Conservation (phyloP, 2,888 invertebrate genomes). For the Agonopterix alstromeriana region DNA sequence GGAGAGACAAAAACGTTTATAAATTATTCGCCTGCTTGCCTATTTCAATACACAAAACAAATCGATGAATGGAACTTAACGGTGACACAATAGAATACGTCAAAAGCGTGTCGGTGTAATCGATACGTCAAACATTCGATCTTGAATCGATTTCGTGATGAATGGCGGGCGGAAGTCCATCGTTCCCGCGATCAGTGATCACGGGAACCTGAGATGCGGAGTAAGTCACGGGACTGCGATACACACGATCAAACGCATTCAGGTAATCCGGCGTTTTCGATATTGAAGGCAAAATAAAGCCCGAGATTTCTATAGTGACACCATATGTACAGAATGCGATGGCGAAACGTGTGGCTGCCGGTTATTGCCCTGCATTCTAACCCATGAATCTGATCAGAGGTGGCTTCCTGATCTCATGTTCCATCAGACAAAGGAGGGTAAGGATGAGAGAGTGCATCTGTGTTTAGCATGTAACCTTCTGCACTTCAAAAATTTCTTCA, state of each 20-base stretch:
- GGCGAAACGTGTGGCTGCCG: too few relatives aligned
- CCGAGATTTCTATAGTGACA: too few relatives aligned
- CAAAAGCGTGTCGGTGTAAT: constrained; percentile 51
- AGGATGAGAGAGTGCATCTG: too few relatives aligned
- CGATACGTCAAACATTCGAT: constrained; percentile 61
- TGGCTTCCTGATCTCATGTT: too few relatives aligned
- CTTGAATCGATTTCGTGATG: constrained; percentile 64
- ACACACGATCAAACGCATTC: constrained; percentile 3
- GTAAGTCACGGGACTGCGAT: constrained; percentile 25
- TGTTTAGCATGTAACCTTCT: too few relatives aligned
- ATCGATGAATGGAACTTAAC: constrained; percentile 19
- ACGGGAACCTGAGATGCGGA: constrained; percentile 15
- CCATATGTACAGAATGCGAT: too few relatives aligned
- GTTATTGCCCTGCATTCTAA: too few relatives aligned
- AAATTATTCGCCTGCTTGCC: constrained; percentile 7
- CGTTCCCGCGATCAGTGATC: constrained; percentile 26
- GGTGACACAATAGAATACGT: constrained; percentile 33
- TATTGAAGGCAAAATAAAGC: too few relatives aligned
- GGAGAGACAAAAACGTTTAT: constrained; percentile 6
- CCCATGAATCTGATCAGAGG: too few relatives aligned
- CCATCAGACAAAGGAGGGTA: too few relatives aligned
- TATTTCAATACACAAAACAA: constrained; percentile 14
- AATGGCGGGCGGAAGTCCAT: constrained; percentile 63
- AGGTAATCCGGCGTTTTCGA: not conserved
- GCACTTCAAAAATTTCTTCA: too few relatives aligned